Base-by-base conservation (phyloP, 2,797 vertebrate genomes). In the Siniperca undulata region DNA sequence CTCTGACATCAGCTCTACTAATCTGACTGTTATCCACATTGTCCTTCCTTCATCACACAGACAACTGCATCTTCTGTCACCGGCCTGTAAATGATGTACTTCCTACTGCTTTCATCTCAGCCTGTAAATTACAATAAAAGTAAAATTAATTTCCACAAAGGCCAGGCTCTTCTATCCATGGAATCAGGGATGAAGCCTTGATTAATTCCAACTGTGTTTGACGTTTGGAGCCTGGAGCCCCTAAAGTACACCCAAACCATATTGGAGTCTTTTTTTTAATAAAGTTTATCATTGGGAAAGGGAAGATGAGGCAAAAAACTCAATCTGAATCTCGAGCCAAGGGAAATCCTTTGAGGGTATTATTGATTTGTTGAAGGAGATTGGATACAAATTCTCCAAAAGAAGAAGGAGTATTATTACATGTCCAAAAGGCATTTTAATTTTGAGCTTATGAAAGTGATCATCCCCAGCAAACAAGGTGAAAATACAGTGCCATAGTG, bases 331-430 rank as follows among this genome's bases (percentile, higher is more conserved):
- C 50, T 66, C 0, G 22, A 60, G 86, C 80, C 68, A 53, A 80
- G 81, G 58, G 74, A 83, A 81, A 82, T 80, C 78, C 85, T 69
- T 7, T 66, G 34, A 82, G 80, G 70, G 30, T 0, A 1, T 17
- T 69, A 81, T 88, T 85, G 88, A 91, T 93, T 89, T 88, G 61
- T 81, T 77, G 27, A 30, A 79, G 61, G 48, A 79, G 74, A 89
- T 89, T 78, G 77, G 77, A 88, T 80, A 70, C 66, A 83, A 70
- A 81, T 78, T 75, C 74, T 86, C 78, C 65, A 65, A 69, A 85
- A 85, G 58, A 76, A 72, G 55, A 40, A 52, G 38, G 27, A 66
- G 70, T 72, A 77, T 76, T 69, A 86, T 78, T 82, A 62, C 80
- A 71, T 83, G 61, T 77, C 65, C 62, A 77, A 80, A 65, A 87